Percentiles rank a stretch among this genome's conserved stretches.
phyloP scores from a whole-genome alignment of 2,113 vertebrate species.

The Monarcha castaneiventris region DNA sequence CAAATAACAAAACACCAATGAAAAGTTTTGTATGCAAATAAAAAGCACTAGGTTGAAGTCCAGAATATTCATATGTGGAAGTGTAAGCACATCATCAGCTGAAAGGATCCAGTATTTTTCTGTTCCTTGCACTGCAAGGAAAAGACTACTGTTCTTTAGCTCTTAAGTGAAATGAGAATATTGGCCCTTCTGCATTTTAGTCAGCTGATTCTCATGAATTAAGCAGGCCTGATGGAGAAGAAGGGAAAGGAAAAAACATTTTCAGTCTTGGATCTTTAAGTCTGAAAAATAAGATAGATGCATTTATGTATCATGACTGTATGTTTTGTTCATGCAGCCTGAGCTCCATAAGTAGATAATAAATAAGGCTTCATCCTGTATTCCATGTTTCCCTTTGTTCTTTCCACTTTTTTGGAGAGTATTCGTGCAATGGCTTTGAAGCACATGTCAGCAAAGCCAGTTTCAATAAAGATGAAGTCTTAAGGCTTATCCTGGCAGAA shows the following conservation, averaged over 20 bases:
- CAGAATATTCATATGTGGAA: neutral
- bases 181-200: neutral
- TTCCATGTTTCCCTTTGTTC: conserved; percentile 41
- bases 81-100: neutral
- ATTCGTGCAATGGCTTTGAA: neutral
- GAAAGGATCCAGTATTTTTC: neutral
- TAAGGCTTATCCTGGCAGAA: conserved; percentile 30
- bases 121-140: neutral
- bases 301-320: neutral
- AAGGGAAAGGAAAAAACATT: neutral
- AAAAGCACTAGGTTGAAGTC: neutral
- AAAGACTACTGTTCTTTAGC: neutral
- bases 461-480: conserved; percentile 41
- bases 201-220: conserved; percentile 11
- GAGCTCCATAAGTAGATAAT: neutral
- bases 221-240: neutral
- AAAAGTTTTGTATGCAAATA: neutral
- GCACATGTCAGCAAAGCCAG: neutral
- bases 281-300: neutral
- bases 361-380: neutral
- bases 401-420: conserved; percentile 25
- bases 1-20: neutral
- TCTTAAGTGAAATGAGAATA: neutral
- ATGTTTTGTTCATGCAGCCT: neutral
- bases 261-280: neutral